Percentiles rank a stretch among this genome's conserved stretches.
Evolutionary conservation across 2,113 vertebrate species (phyloP).

Genomic region (Caranx ignobilis): DNA sequence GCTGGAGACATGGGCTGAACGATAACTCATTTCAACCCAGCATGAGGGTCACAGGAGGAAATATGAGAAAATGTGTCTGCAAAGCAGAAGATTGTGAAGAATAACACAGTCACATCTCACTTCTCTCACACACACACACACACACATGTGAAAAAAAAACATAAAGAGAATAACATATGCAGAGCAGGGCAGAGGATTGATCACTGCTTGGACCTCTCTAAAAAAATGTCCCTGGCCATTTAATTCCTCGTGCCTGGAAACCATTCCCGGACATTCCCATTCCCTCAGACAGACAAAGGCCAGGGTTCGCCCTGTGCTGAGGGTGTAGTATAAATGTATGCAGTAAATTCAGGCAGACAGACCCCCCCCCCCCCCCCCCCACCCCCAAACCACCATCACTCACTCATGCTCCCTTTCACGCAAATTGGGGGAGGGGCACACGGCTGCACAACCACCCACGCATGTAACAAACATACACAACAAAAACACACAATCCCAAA

Average conservation of each 20-base stretch:
- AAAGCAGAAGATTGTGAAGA: slow-evolving; percentile 6
- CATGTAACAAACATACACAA: slow-evolving; percentile 61
- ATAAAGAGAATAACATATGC: slow-evolving; percentile 25
- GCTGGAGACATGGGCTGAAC: slow-evolving; percentile 29
- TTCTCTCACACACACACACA: slow-evolving; percentile 2
- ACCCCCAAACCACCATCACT: slow-evolving; percentile 59
- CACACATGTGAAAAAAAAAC: background rate
- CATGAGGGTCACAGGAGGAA: slow-evolving; percentile 13
- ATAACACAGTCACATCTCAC: slow-evolving; percentile 14
- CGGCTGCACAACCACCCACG: slow-evolving; percentile 37
- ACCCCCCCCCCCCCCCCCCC: slow-evolving; percentile 32
- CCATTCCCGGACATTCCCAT: slow-evolving; percentile 60
- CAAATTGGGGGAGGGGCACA: slow-evolving; percentile 75
- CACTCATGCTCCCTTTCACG: slow-evolving; percentile 62
- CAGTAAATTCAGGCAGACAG: slow-evolving; percentile 71
- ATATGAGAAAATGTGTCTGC: slow-evolving; percentile 26
- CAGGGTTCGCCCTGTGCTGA: slow-evolving; percentile 57
- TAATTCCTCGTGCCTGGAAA: slow-evolving; percentile 72
- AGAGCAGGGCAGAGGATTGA: slow-evolving; percentile 30
- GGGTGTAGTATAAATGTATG: slow-evolving; percentile 71
- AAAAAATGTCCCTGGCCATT: slow-evolving; percentile 48
- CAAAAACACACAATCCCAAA: slow-evolving; percentile 58
- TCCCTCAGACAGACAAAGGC: slow-evolving; percentile 71
- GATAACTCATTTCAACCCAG: slow-evolving; percentile 40
- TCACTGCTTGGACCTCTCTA: slow-evolving; percentile 45